These are phyloP conservation scores for human DNA, from an alignment of 2,113 vertebrate species.

Conservation along the genomic window DNA sequence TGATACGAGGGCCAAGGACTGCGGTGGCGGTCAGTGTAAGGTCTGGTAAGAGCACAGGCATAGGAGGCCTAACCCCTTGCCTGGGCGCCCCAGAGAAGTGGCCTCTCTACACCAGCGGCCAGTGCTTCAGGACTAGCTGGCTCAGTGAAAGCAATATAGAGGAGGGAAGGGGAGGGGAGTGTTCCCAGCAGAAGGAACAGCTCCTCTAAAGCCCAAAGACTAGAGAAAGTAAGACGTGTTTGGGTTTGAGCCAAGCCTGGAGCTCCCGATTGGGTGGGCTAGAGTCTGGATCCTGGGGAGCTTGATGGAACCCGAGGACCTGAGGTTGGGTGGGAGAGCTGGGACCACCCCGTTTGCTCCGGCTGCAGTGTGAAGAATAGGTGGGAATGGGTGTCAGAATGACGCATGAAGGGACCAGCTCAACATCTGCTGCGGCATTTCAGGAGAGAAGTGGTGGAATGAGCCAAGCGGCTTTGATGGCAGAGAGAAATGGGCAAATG, in stretches of 20 bases:
- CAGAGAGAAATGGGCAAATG: not conserved
- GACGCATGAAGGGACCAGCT: not conserved
- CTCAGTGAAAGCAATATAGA: not conserved
- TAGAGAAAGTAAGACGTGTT: not conserved
- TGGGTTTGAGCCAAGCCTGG: not conserved
- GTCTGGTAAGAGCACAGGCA: not conserved
- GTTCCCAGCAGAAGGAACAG: not conserved
- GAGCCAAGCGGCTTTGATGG: not conserved
- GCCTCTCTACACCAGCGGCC: not conserved
- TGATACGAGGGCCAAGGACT: fast-evolving
- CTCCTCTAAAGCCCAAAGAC: not conserved
- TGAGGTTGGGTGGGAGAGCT: not conserved
- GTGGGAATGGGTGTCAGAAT: not conserved
- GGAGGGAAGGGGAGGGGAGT: too few species aligned
- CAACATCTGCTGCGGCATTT: too few species aligned
- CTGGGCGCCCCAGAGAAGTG: too few species aligned
- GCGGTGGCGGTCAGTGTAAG: too few species aligned
- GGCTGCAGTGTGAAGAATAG: not conserved
- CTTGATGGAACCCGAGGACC: not conserved
- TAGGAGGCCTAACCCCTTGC: not conserved
- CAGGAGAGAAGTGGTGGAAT: not conserved
- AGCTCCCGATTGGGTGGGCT: not conserved
- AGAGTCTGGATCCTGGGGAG: not conserved
- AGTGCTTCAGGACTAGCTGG: not conserved
- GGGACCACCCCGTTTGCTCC: too few species aligned